Conservation (phyloP, 2,888 invertebrate genomes). For the Cephonodes hylas region DNA sequence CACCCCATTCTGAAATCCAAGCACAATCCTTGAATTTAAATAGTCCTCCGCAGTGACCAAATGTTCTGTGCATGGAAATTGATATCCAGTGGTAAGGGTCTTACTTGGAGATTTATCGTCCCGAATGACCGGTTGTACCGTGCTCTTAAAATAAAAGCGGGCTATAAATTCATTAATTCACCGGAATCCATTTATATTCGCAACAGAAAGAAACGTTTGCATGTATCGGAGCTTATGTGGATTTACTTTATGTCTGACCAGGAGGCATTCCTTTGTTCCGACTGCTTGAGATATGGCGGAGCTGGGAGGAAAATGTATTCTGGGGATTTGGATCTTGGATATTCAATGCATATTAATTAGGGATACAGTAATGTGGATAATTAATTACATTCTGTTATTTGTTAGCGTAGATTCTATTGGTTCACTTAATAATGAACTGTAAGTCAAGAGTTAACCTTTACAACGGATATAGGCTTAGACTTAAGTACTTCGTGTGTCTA, state of each 20-base stretch:
- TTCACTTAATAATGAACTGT: no score
- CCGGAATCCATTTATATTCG: conserved; percentile 47
- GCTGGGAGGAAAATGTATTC: neutral
- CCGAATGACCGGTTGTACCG: conserved; percentile 33
- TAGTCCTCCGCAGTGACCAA: neutral
- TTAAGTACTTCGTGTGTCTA: no score
- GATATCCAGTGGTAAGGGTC: conserved; percentile 16
- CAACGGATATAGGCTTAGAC: no score
- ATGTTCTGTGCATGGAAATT: conserved; percentile 1
- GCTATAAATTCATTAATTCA: conserved; percentile 56
- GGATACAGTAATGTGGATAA: neutral
- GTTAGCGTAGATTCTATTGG: no score
- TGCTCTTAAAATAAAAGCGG: conserved; percentile 50
- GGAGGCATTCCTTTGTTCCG: neutral
- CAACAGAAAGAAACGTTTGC: conserved; percentile 8
- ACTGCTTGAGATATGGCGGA: neutral
- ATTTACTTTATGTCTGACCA: conserved; percentile 5
- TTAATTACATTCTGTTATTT: no score
- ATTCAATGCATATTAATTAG: neutral
- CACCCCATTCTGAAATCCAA: no score
- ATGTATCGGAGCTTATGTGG: conserved; percentile 10
- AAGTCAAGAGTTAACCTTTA: no score
- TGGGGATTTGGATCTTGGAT: neutral
- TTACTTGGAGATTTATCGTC: conserved; percentile 38
- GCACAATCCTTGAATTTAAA: neutral